Base-by-base conservation (phyloP, 2,113 vertebrate genomes). In the Pseudorhombus dupliciocellatus region DNA sequence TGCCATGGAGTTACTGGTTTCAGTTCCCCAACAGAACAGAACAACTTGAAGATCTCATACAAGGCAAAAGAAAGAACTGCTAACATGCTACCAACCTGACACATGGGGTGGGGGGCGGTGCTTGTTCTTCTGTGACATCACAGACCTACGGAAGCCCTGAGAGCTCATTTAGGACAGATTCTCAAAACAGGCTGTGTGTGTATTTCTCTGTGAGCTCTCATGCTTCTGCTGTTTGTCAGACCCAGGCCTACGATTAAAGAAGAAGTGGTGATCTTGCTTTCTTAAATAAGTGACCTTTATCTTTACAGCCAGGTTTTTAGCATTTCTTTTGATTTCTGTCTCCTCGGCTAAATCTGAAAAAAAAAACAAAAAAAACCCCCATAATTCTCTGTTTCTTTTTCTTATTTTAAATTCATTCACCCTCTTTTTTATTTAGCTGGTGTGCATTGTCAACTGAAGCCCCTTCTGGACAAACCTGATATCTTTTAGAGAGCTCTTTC, bases 381-480 rank as follows among this genome's bases (percentile, higher is more conserved):
- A 28, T 81, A 79, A 85, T 83, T 86, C 50, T 66, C 75, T 79
- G 60, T n/a, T 40, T 87, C 46, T 56, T 37, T 69, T 31, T 3
- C 73, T 86, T 83, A 66, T 88, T 90, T 87, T 79, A 57, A 87
- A 61, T 84, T 84, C 72, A 25, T 37, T 72, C 55, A 51, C 16
- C 10, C 12, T 20, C 34, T 25, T 30, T 31, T 54, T 70, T 37
- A 59, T 51, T 64, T 46, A 53, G 15, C 60, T 69, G 71, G 52
- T 74, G 55, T 64, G 87, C 73, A 85, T 84, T 85, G 76, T 88
- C 48, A 66, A 70, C 70, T 75, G 72, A 83, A 86, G 62, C 73
- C 76, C 78, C 81, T 85, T 84, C 78, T 87, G 80, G 79, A 66
- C 88, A 80, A 92, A 91, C 87, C 68, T 86, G 90, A 90, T 91